Evolutionary conservation across 2,113 vertebrate genomes (phyloP).

Genomic region (Ancistrus triradiatus): DNA sequence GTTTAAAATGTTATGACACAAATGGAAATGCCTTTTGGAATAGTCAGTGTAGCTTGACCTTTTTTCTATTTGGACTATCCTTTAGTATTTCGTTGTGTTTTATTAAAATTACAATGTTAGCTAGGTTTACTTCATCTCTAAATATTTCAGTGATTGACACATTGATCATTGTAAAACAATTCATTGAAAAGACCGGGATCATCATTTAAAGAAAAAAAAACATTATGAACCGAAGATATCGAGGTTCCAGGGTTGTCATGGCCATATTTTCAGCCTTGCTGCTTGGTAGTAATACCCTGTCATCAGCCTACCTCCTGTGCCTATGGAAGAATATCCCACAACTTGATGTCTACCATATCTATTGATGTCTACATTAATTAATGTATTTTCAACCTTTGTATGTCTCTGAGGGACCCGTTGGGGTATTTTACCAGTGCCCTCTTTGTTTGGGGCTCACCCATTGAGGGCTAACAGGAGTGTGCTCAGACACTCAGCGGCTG

Average conservation of each 20-base stretch:
- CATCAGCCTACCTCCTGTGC: slow-evolving; percentile 43
- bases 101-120: no score
- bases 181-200: no score
- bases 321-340: slow-evolving; percentile 26
- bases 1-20: not conserved
- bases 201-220: no score
- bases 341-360: slow-evolving; percentile 24
- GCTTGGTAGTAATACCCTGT: slow-evolving; percentile 8
- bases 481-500: slow-evolving; percentile 3
- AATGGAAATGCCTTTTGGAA: slow-evolving; percentile 1
- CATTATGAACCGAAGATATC: not conserved
- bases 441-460: not conserved
- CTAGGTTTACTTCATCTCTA: no score
- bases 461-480: slow-evolving; percentile 4
- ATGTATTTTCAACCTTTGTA: not conserved
- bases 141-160: no score
- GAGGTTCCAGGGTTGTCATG: not conserved
- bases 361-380: not conserved
- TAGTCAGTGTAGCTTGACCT: not conserved
- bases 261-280: slow-evolving; percentile 2
- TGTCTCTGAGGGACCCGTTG: not conserved
- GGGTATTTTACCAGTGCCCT: slow-evolving; percentile 6
- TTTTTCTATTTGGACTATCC: not conserved
- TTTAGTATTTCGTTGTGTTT: no score
- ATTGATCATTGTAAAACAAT: no score